phyloP scores from a whole-genome alignment of 2,797 vertebrate genomes.

The Sebastes jordani region DNA sequence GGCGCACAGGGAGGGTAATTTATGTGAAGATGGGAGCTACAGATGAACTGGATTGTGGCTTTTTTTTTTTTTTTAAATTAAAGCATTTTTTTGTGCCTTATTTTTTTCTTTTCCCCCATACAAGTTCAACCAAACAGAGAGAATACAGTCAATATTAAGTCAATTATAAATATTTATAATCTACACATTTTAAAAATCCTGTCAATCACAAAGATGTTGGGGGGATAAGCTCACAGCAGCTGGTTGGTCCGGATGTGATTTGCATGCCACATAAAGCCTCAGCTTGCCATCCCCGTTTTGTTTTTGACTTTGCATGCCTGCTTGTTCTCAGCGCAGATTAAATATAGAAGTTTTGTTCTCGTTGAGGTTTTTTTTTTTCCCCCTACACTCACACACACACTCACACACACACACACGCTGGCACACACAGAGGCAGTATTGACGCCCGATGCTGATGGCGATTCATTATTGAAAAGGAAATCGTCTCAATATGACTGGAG shows the following conservation, averaged over 20 bases:
- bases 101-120: slow-evolving; percentile 49
- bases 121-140: slow-evolving; percentile 82
- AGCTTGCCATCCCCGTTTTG: slow-evolving; percentile 79
- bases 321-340: slow-evolving; percentile 84
- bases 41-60: slow-evolving; percentile 59
- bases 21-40: slow-evolving; percentile 61
- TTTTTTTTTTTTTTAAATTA: slow-evolving; percentile 55
- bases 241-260: slow-evolving; percentile 79
- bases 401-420: slow-evolving; percentile 19
- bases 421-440: slow-evolving; percentile 69
- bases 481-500: slow-evolving; percentile 82
- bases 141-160: slow-evolving; percentile 84
- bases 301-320: slow-evolving; percentile 82
- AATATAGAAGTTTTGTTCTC: slow-evolving; percentile 88
- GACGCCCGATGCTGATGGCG: slow-evolving; percentile 80
- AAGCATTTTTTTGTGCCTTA: slow-evolving; percentile 54
- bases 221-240: slow-evolving; percentile 79
- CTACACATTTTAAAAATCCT: slow-evolving; percentile 84
- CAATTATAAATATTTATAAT: slow-evolving; percentile 90
- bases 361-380: slow-evolving; percentile 66
- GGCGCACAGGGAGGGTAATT: slow-evolving; percentile 50
- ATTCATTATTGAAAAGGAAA: slow-evolving; percentile 88
- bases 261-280: slow-evolving; percentile 83
- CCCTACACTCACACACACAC: slow-evolving; percentile 17
- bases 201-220: slow-evolving; percentile 81